phyloP scores from a whole-genome alignment of 2,888 invertebrate genomes.

The Elysia crispata region DNA sequence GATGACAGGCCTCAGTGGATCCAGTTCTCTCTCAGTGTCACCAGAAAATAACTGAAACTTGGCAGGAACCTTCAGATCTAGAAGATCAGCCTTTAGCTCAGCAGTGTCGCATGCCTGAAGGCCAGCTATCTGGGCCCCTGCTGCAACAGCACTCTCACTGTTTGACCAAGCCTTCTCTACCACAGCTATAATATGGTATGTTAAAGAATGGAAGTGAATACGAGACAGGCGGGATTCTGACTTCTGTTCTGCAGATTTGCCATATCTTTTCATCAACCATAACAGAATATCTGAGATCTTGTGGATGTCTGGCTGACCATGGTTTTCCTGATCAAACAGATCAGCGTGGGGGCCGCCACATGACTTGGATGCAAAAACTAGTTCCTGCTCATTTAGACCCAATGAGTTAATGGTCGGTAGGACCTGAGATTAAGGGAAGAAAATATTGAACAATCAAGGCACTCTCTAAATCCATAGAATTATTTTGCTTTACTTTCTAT shows the following conservation, averaged over 20 bases:
- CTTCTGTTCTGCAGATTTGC: conserved; percentile 69
- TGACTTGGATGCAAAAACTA: conserved; percentile 76
- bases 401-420: conserved; percentile 74
- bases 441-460: not conserved
- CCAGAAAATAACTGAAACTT: conserved; percentile 71
- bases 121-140: conserved; percentile 78
- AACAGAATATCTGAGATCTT: conserved; percentile 78
- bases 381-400: conserved; percentile 79
- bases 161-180: conserved; percentile 77
- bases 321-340: conserved; percentile 43
- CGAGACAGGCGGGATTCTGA: conserved; percentile 75
- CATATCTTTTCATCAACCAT: conserved; percentile 78
- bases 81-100: conserved; percentile 66
- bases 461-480: too few species aligned
- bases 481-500: too few species aligned
- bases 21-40: conserved; percentile 62
- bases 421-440: conserved; percentile 68
- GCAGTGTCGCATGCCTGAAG: conserved; percentile 76
- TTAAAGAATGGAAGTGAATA: conserved; percentile 79
- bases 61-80: conserved; percentile 76
- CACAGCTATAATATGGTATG: conserved; percentile 78
- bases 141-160: conserved; percentile 76
- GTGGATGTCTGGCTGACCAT: conserved; percentile 75
- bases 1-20: conserved; percentile 72
- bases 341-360: conserved; percentile 75